These are phyloP conservation scores for Diplodus sargus DNA, from an alignment of 2,797 vertebrate species.

Conservation along the genomic window DNA sequence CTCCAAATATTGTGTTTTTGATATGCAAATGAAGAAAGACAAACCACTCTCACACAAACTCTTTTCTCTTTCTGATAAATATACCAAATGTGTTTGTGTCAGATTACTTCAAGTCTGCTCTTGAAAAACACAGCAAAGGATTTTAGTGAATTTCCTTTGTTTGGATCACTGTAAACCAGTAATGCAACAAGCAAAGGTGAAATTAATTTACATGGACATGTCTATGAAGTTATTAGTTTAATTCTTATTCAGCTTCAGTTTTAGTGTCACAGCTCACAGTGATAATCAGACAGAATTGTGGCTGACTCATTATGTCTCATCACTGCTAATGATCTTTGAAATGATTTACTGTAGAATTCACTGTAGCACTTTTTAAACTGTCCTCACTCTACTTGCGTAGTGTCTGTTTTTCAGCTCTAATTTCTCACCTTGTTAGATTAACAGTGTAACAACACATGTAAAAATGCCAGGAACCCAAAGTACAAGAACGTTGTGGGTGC, in stretches of 20 bases:
- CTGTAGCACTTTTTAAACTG: no score
- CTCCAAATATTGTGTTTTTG: not conserved
- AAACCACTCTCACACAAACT: not conserved
- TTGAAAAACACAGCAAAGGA: not conserved
- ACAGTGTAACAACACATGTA: no score
- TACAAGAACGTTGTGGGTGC: no score
- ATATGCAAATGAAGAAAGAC: no score
- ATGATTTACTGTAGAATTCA: not conserved
- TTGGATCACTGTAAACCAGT: not conserved
- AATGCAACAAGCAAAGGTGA: not conserved
- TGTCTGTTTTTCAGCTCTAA: no score
- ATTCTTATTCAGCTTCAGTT: not conserved
- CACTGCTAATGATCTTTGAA: not conserved
- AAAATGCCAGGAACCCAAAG: no score
- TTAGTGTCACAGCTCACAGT: not conserved
- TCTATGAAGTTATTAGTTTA: not conserved
- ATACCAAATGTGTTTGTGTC: not conserved
- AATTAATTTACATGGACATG: not conserved
- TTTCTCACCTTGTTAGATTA: no score
- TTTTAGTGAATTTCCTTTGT: not conserved
- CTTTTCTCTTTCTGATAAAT: no score
- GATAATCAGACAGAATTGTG: not conserved
- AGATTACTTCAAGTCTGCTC: not conserved
- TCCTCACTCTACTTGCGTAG: no score
- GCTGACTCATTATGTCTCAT: not conserved